A percentile compares a stretch with the other conserved stretches of the same genome.
These are phyloP conservation scores for Chrysolina oricalcia DNA, from an alignment of 2,888 invertebrate genomes.

Conservation along the genomic window DNA sequence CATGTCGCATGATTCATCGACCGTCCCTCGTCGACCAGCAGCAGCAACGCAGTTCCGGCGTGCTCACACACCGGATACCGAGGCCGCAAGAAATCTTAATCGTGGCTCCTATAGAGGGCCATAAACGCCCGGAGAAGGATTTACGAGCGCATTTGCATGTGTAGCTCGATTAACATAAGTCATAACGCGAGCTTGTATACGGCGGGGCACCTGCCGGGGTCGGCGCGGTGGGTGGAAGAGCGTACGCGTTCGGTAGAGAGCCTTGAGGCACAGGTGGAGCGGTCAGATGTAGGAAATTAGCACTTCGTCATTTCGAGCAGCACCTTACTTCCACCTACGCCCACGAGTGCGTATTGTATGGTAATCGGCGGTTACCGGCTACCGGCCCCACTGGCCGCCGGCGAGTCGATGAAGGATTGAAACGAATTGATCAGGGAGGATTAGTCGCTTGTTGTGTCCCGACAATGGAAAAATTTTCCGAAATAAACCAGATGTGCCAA, in stretches of 20 bases:
- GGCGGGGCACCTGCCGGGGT: constrained; percentile 46
- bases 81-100: constrained; percentile 54
- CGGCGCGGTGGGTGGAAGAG: constrained; percentile 49
- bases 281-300: constrained; percentile 50
- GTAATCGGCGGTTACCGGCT: constrained; percentile 27
- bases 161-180: constrained; percentile 55
- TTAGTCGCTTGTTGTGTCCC: background rate
- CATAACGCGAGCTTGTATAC: constrained; percentile 53
- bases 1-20: constrained; percentile 13
- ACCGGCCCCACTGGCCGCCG: background rate
- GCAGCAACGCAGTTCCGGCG: constrained; percentile 39
- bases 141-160: constrained; percentile 56
- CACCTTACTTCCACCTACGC: constrained; percentile 56
- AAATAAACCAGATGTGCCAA: too few relatives aligned
- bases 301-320: constrained; percentile 54
- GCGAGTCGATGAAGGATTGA: background rate
- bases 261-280: constrained; percentile 58
- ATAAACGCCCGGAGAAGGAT: constrained; percentile 54
- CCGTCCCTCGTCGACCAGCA: constrained; percentile 32
- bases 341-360: constrained; percentile 47
- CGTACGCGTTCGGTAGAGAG: constrained; percentile 31
- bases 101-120: constrained; percentile 49
- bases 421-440: background rate
- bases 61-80: constrained; percentile 45
- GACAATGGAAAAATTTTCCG: too few relatives aligned